Base-by-base conservation (phyloP, 2,888 invertebrate genomes). In the Macrophya annulata region DNA sequence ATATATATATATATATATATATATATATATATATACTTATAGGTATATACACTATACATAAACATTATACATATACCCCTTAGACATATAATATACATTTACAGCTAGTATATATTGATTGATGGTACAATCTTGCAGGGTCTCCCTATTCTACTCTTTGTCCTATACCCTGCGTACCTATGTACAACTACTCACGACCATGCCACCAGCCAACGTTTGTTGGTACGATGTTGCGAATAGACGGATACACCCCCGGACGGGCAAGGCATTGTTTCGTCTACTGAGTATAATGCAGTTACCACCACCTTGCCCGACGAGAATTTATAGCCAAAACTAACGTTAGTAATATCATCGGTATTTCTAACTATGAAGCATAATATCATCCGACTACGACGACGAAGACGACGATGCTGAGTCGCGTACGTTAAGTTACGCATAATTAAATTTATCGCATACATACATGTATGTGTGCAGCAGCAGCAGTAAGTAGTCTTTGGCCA, bases 321-420 rank as follows among this genome's bases (percentile, higher is more conserved):
- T 77, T 77, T 51, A 77, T 77, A 48, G 77, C 51, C 51, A n/a
- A 51, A 55, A 51, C 77, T 43, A 72, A 72, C 77, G 51, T 25
- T 25, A n/a, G 77, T 77, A 77, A 77, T 77, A 40, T 51, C 51
- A 51, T 77, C 77, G 51, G 77, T 48, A 51, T 77, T 51, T 77
- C 48, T 51, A 51, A 51, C 77, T 51, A 51, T 77, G 31, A 77
- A 77, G 51, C 77, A 77, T 77, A 31, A 31, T 43, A 5, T 72
- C 43, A 72, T 51, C 17, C 17, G 51, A 17, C 4, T 15, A 48
- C 17, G 48, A 15, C 48, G 17, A 51, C 51, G 17, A 51, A 17
- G 51, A 17, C 51, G 31, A 31, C 31, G 31, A 31, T 31, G 31
- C 31, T 31, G 31, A 31, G 31, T 31, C 31, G 31, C 31, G 31